Evolutionary conservation across 1,140 invertebrate genomes (phyloP).

Genomic region (Bombus confusus): DNA sequence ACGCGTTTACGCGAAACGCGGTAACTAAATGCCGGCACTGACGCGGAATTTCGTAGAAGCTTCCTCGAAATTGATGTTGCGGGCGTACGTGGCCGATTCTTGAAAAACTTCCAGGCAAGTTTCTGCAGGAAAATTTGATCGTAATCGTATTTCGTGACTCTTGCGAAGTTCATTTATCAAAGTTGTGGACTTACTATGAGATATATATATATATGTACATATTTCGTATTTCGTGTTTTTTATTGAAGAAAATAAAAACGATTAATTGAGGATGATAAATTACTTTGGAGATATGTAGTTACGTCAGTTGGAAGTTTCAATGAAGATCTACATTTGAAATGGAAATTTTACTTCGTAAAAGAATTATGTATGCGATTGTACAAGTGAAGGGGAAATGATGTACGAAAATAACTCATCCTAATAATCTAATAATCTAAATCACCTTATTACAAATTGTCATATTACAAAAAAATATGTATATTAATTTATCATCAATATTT

Average conservation of each 20-base stretch:
- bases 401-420: no score
- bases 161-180: not conserved
- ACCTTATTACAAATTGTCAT: not conserved
- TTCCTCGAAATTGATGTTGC: not conserved
- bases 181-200: not conserved
- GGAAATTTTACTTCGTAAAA: not conserved
- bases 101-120: not conserved
- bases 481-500: not conserved
- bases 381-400: no score
- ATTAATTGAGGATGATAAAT: not conserved
- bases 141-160: not conserved
- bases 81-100: not conserved
- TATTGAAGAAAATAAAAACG: no score
- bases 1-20: not conserved
- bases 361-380: not conserved
- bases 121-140: not conserved
- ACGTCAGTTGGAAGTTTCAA: not conserved
- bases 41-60: constrained; percentile 15
- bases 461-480: not conserved
- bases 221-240: no score
- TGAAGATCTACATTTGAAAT: not conserved
- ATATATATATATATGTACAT: no score
- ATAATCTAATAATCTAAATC: no score
- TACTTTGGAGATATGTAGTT: not conserved
- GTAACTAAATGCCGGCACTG: not conserved